Evolutionary conservation across 2,888 invertebrate species (phyloP), one percentile per base, ranked within the genome.

Genomic region (Euphydryas editha): DNA sequence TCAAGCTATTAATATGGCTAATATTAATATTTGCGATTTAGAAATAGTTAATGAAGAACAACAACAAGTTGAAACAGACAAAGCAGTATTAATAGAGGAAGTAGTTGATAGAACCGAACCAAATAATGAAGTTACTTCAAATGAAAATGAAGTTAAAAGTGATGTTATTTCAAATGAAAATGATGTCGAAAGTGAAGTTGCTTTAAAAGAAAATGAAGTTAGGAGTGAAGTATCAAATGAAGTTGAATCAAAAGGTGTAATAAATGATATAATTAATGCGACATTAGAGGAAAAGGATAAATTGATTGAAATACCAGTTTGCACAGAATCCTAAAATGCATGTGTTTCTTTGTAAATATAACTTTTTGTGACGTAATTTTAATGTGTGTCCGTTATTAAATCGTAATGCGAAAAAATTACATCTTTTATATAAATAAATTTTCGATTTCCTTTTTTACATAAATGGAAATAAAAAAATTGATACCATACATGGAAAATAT

Each of bases 1-100:
- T 68, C 80, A 90, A 72, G 91, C 88, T 0, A 87, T 90, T 6
- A 87, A 83, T 65, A 82, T 78, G 68, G 84, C 86, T 0, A 87
- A 88, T 67, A 85, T 88, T 1, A 85, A 86, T 68, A 73, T 87
- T 10, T 78, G 79, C 61, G 85, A 88, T 64, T 72, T 88, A 21
- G 73, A 72, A 58, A 57, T 65, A 39, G 56, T 42, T 15, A 57
- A 37, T 58, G 58, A 58, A 21, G 54, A 70, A 21, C 37, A 42
- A 20, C 47, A 51, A 36, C 30, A 49, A 47, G 17, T 44, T 24
- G 21, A 57, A 10, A 37, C 49, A 37, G 47, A 7, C 15, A 59
- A 84, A 72, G 67, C 81, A 13, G 75, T 81, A 10, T 79, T 80
- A 54, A 72, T 80, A 66, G 56, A 65, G 39, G 61, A 61, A 21